A percentile compares a stretch with the other conserved stretches of the same genome.
phyloP scores from a whole-genome alignment of 35 echinoderm and acorn worm species.

The Patiria miniata region DNA sequence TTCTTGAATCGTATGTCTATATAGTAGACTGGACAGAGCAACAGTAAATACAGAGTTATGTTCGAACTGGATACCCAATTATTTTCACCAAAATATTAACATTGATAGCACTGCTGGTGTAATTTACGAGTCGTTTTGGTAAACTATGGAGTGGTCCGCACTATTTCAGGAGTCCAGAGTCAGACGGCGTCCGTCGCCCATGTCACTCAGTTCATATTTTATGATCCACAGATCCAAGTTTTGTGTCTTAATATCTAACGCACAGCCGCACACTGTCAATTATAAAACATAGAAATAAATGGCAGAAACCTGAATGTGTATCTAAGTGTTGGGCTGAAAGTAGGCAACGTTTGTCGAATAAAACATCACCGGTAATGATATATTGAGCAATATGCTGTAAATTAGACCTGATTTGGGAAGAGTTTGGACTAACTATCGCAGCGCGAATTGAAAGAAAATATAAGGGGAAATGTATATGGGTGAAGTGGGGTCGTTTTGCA shows the following conservation, averaged over 20 bases:
- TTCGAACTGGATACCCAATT: slow-evolving; percentile 4
- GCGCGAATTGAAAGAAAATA: no score
- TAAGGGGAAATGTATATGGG: no score
- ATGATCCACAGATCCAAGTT: not conserved
- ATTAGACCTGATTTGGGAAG: no score
- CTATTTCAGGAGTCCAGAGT: not conserved
- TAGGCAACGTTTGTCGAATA: no score
- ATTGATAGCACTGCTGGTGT: not conserved
- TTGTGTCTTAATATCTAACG: not conserved
- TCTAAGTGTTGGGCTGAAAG: no score
- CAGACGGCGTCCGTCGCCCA: not conserved
- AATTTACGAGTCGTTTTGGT: slow-evolving; percentile 13
- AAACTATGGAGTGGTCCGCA: not conserved
- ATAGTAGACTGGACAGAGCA: no score
- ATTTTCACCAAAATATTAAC: slow-evolving; percentile 16
- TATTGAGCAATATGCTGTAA: no score
- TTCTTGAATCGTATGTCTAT: no score
- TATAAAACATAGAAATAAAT: not conserved
- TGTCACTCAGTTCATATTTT: slow-evolving; percentile 3
- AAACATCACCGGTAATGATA: no score
- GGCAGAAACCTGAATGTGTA: no score
- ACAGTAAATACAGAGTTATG: not conserved
- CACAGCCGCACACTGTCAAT: not conserved
- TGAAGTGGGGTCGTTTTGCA: no score
- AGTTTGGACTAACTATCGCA: no score